Evolutionary conservation across 2,113 vertebrate species (phyloP), one percentile per base, ranked within the genome.

Genomic region (Amblyornis subalaris): DNA sequence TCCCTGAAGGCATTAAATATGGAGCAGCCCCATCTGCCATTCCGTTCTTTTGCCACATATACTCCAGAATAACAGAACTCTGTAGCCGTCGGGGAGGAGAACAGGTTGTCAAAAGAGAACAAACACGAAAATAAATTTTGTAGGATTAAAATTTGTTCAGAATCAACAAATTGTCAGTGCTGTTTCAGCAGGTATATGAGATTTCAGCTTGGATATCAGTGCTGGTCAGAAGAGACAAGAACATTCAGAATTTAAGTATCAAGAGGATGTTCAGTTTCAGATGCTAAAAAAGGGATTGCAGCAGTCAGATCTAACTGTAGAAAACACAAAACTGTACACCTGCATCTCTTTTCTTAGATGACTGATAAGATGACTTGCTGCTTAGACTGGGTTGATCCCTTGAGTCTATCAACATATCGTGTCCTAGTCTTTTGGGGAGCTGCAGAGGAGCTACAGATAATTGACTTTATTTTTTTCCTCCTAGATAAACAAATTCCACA

Each of bases 1-100:
- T 89, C 76, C 90, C 93, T 1, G 7, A 65, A 75, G 86, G 93
- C 89, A 92, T 92, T 78, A 92, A 94, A 94, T 85, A 77, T 85
- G 75, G 78, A 93, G 93, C 61, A 61, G 83, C 55, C 45, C 87
- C 93, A 89, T 94, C 89, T 95, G 96, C 91, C 4, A 0, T 58
- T 79, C 78, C 0, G 0, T 58, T 76, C 54, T 66, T 88, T 83
- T 83, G 89, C 87, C 89, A 54, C 3, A 2, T 50, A 26, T 48
- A 70, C 36, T 83, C 38, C 71, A 85, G 58, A 83, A 38, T 55
- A 88, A 79, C 38, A 88, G 51, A 20, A 83, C 42, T 62, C 26
- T 40, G 25, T 33, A 83, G 76, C 55, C 78, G 74, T 55, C 85
- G 26, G 58, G 81, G 51, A 86, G 75, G 44, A 94, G 26, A 70